Evolutionary conservation across 2,888 invertebrate species (phyloP), one percentile per base, ranked within the genome.

Genomic region (Cyclophora punctaria): DNA sequence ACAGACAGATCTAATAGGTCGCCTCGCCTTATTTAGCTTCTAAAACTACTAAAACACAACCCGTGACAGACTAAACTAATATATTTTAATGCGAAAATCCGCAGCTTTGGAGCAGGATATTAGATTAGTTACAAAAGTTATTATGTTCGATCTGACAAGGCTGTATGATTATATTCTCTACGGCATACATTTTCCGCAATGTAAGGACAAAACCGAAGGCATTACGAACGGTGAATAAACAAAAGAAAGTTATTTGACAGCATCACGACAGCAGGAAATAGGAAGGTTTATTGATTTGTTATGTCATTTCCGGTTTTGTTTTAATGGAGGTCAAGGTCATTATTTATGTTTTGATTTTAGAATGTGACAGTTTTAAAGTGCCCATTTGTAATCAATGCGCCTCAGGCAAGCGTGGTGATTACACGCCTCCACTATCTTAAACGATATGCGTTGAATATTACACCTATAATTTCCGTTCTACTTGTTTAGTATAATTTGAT

Each of bases 181-280:
- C 42, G 20, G 20, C 20, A 20, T 43, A 41, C 40, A 6, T 42
- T 50, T 65, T 66, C 68, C 67, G 63, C 56, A 47, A 64, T 58
- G 51, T 59, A 67, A 69, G 65, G 65, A 60, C 66, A 60, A 5
- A 37, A 5, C 43, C 55, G 52, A 52, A 46, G 46, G 51, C 53
- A 43, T 56, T 60, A 52, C 58, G 50, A 53, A 37, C 47, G 49
- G 51, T 37, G 7, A 55, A 53, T 52, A 65, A 61, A 65, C 55
- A 62, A 69, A 79, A 82, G 83, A 85, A 82, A 83, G 80, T 63
- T 64, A 75, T 71, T 72, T 37, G 76, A 73, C 80, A 71, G 63
- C 66, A 64, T 67, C 59, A 63, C 63, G 67, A 69, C 65, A 68
- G 59, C 64, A 75, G 83, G 83, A 83, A 78, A 71, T 64, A 78